Conservation (phyloP, 1,140 invertebrate genomes). For the Heliconius hewitsoni region DNA sequence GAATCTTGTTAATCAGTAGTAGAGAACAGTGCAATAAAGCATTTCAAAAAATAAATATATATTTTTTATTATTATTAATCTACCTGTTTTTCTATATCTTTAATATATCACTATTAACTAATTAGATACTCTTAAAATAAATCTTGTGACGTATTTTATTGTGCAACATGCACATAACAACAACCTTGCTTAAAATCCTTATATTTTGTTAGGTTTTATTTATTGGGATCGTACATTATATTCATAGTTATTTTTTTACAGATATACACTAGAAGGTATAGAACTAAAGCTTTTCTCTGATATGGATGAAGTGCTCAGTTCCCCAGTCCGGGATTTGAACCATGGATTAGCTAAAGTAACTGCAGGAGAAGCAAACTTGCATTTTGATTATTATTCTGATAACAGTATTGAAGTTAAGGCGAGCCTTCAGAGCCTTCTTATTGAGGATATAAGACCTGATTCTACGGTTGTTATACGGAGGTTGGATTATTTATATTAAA, state of each 20-base stretch:
- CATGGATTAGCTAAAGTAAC: constrained; percentile 87
- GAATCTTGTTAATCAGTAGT: too few species aligned
- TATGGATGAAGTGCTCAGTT: constrained; percentile 88
- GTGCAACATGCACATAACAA: too few species aligned
- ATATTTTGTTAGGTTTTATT: too few species aligned
- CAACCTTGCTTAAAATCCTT: too few species aligned
- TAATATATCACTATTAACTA: too few species aligned
- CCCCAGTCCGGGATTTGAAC: constrained; percentile 87
- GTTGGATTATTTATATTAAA: constrained; percentile 59
- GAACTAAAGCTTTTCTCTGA: constrained; percentile 87
- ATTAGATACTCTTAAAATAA: too few species aligned
- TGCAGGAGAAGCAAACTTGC: constrained; percentile 85
- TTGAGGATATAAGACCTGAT: constrained; percentile 89
- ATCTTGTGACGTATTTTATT: too few species aligned
- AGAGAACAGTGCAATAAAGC: too few species aligned
- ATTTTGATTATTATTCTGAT: constrained; percentile 86
- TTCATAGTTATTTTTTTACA: constrained; percentile 50
- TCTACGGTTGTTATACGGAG: constrained; percentile 84
- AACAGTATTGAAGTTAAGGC: constrained; percentile 86
- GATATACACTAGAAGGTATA: constrained; percentile 86
- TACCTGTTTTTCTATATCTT: too few species aligned
- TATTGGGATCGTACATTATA: too few species aligned
- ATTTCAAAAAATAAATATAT: too few species aligned
- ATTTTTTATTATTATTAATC: too few species aligned
- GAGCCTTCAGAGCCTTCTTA: constrained; percentile 85